Evolutionary conservation across 2,113 vertebrate genomes (phyloP).

Genomic region (Rhinogobius similis): DNA sequence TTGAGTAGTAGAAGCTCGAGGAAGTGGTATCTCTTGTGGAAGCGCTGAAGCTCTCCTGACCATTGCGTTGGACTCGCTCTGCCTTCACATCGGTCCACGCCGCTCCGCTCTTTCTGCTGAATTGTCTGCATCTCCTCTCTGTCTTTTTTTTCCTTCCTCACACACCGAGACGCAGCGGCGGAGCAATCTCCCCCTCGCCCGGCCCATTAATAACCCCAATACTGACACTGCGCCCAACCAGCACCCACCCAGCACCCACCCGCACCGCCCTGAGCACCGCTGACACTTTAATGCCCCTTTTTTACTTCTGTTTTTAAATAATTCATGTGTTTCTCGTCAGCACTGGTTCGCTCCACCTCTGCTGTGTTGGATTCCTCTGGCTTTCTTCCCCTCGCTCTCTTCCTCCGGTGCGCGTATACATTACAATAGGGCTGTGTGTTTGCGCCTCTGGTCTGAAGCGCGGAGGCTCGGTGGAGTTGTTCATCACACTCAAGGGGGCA

Average conservation of each 20-base stretch:
- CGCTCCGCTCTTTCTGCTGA: too few relatives aligned
- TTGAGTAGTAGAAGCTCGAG: too few relatives aligned
- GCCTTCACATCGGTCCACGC: too few relatives aligned
- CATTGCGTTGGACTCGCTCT: too few relatives aligned
- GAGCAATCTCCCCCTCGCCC: slow-evolving; percentile 66
- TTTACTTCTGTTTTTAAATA: slow-evolving; percentile 71
- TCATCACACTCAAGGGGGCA: slow-evolving; percentile 57
- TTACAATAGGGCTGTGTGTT: slow-evolving; percentile 63
- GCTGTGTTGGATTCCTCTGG: slow-evolving; percentile 1
- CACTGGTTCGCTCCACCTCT: slow-evolving; percentile 52
- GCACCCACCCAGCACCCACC: slow-evolving; percentile 52
- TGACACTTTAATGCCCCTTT: slow-evolving; percentile 76
- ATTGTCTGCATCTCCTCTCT: too few relatives aligned
- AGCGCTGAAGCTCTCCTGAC: too few relatives aligned
- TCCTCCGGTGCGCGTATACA: slow-evolving; percentile 53
- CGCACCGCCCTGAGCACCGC: slow-evolving; percentile 66
- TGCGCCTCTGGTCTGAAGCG: slow-evolving; percentile 62
- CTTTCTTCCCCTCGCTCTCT: slow-evolving; percentile 50
- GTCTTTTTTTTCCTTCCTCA: too few relatives aligned
- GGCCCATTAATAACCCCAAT: slow-evolving; percentile 76
- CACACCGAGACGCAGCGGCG: too few relatives aligned
- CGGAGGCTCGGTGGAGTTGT: slow-evolving; percentile 37
- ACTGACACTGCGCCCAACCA: slow-evolving; percentile 34
- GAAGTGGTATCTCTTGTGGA: too few relatives aligned
- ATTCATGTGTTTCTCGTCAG: slow-evolving; percentile 68